Base-by-base conservation (phyloP, 2,888 invertebrate genomes). In the Macaria notata region DNA sequence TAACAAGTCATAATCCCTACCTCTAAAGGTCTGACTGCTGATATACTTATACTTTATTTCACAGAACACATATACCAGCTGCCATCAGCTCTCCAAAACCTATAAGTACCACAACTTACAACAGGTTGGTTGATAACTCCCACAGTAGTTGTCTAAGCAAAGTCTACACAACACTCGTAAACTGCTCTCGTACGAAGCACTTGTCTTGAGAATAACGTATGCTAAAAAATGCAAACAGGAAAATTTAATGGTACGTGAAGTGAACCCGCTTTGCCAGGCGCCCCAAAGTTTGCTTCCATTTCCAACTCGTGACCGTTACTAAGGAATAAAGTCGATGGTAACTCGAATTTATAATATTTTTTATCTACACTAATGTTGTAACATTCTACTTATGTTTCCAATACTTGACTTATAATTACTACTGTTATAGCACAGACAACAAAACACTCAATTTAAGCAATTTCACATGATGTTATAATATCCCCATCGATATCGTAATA, bases 211-310 rank as follows among this genome's bases (percentile, higher is more conserved):
- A 81, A 81, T 87, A 90, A 86, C 89, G 83, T 90, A 89, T 90
- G 91, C 85, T 89, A 89, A 90, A 90, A 90, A 90, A 90, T 90
- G 87, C 89, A 91, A 90, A 89, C 86, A 87, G 86, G 86, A 85
- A 90, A 88, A 90, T 86, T 90, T 89, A 89, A 91, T 91, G 91
- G 86, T 76, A 82, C 90, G 91, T 90, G 89, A 91, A 89, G 85
- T 83, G 84, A 89, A 82, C 82, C 79, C 82, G 81, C 81, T 79
- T 77, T 81, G 77, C 72, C 72, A 74, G 80, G 83, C 77, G 79
- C 83, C 81, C 79, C 70, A 74, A 83, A 82, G 87, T 88, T 84
- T 83, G 79, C 78, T 75, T 75, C 75, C 71, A 78, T 82, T 81
- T 84, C 81, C 77, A 65, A 73, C 68, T 76, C 67, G 60, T 49